Base-by-base conservation (phyloP, 2,797 vertebrate genomes). In the Enteromius argenteus region DNA sequence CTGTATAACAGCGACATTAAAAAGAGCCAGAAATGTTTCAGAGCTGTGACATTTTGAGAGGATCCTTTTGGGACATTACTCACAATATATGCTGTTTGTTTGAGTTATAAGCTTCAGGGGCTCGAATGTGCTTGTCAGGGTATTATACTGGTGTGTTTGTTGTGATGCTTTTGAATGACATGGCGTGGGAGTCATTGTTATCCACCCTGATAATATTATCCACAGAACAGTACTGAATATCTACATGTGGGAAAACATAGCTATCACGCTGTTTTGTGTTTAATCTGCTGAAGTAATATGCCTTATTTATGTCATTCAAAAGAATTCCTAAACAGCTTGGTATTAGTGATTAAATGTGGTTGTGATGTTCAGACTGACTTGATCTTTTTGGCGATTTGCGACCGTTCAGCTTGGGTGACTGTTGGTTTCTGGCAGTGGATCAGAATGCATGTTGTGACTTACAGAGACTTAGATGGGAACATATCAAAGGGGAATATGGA, bases 401-500 rank as follows among this genome's bases (percentile, higher is more conserved):
- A 83, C 64, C 46, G 11, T 81, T 77, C 64, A n/a, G 81, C 83
- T 81, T 73, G 84, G 68, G 72, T 86, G 85, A 79, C 62, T 72
- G 60, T 85, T 67, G 83, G 80, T 78, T 85, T 68, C 72, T 88
- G 85, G 75, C 85, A 87, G 56, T 37, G 27, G 51, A 79, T 85
- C 74, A 85, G 84, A 71, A 60, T 2, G 21, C 81, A 68, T 72
- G 83, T 90, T 51, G 75, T 91, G 88, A 85, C 87, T 86, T 76
- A 72, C 30, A 17, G 53, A 79, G 83, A 76, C 80, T 27, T 49
- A 67, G 58, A 83, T 39, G 53, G 71, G 49, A 87, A 76, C n/a
- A 35, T 83, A 53, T 73, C 49, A 27, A 84, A 86, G 80, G 74
- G 49, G 66, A 78, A 76, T 39, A 13, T 77, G 58, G 67, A 60